These are phyloP conservation scores for Ennomos quercinarius DNA, from an alignment of 2,888 invertebrate species.

Conservation along the genomic window DNA sequence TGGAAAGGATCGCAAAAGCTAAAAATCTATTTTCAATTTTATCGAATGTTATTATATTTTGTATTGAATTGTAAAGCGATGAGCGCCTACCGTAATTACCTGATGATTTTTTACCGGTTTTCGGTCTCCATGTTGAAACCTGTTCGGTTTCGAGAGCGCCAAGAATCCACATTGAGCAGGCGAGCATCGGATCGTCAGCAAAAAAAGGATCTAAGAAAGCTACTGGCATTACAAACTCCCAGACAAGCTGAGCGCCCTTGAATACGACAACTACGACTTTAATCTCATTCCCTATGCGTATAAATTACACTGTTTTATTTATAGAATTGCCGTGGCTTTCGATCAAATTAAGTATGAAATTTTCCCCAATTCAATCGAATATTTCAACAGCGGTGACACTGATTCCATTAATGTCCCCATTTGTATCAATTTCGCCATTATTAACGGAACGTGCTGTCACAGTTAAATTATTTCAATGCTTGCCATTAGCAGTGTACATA, in stretches of 20 bases:
- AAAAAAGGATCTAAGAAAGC: conserved; percentile 69
- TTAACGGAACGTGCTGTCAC: conserved; percentile 63
- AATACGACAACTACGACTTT: conserved; percentile 50
- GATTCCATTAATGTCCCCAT: conserved; percentile 59
- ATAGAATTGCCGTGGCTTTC: conserved; percentile 27
- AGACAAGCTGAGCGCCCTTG: conserved; percentile 51
- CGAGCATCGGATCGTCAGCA: conserved; percentile 64
- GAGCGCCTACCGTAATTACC: conserved; percentile 75
- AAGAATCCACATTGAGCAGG: conserved; percentile 71
- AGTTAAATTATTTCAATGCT: conserved; percentile 62
- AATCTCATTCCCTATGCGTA: conserved; percentile 43
- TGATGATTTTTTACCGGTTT: conserved; percentile 81
- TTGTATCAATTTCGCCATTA: conserved; percentile 62
- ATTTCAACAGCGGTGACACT: conserved; percentile 50
- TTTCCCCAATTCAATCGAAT: conserved; percentile 40
- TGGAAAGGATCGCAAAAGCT: background rate
- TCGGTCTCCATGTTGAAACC: conserved; percentile 76
- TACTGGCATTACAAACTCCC: conserved; percentile 63
- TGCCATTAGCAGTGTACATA: conserved; percentile 55
- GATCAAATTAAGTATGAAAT: conserved; percentile 39
- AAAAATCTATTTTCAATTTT: conserved; percentile 48
- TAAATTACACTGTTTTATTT: conserved; percentile 26
- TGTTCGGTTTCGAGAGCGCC: conserved; percentile 74
- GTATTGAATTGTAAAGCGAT: conserved; percentile 67
- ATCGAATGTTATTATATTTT: conserved; percentile 51